These are phyloP conservation scores for Xestoiulus laeticollis DNA, from an alignment of 2,888 invertebrate species.

Conservation along the genomic window DNA sequence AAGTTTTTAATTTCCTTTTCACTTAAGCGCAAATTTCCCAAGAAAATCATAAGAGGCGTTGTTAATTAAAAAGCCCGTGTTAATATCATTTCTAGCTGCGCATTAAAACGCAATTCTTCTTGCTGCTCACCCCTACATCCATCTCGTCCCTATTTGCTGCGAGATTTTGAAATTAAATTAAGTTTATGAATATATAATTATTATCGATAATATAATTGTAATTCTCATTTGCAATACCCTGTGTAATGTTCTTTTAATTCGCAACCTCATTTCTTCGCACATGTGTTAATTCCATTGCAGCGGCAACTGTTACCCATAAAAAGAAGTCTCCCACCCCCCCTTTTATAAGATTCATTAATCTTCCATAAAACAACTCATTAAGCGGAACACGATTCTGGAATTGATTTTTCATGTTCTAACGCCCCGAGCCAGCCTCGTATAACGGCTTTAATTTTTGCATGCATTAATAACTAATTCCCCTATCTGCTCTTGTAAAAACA, in stretches of 20 bases:
- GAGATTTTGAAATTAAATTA: background rate
- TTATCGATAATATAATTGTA: constrained; percentile 33
- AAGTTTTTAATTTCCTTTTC: background rate
- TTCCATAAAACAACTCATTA: constrained; percentile 33
- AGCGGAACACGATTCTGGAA: constrained; percentile 37
- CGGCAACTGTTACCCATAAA: background rate
- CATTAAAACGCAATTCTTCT: background rate
- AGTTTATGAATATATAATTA: constrained; percentile 37
- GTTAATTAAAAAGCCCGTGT: constrained; percentile 1
- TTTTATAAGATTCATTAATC: constrained; percentile 34
- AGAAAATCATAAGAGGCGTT: background rate
- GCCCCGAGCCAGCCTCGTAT: background rate
- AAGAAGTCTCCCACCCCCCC: background rate
- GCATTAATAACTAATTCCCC: constrained; percentile 30
- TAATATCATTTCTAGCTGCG: background rate
- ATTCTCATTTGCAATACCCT: constrained; percentile 27
- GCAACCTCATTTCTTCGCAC: background rate
- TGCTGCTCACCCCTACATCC: background rate
- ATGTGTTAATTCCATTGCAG: background rate
- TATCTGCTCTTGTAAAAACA: constrained; percentile 18
- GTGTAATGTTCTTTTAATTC: constrained; percentile 34
- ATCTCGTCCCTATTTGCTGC: background rate
- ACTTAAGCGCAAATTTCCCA: background rate
- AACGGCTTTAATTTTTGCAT: constrained; percentile 30
- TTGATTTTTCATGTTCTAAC: constrained; percentile 7